Conservation (phyloP, 2,888 invertebrate genomes). For the Rhingia rostrata region DNA sequence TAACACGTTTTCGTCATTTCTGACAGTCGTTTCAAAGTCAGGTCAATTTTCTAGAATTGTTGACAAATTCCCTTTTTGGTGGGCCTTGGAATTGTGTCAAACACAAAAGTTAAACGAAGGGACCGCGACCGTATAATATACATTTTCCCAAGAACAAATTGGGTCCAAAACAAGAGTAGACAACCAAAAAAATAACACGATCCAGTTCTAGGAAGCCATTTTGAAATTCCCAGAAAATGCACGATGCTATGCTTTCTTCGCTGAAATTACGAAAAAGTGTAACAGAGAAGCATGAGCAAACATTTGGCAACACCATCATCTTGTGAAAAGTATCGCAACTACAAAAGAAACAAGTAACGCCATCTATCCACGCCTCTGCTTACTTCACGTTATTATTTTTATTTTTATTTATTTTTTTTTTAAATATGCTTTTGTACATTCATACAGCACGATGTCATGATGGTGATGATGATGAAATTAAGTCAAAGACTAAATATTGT, state of each 20-base stretch:
- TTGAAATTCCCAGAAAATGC: too few relatives aligned
- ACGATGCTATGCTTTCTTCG: too few relatives aligned
- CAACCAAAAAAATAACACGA: neutral
- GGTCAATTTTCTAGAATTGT: constrained; percentile 2
- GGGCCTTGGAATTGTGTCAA: constrained; percentile 9
- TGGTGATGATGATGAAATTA: constrained; percentile 44
- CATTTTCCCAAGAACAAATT: constrained; percentile 20
- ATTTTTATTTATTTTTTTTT: constrained; percentile 43
- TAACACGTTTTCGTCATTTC: constrained; percentile 39
- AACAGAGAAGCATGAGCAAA: constrained; percentile 43
- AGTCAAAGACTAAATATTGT: constrained; percentile 27
- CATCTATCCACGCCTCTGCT: constrained; percentile 50
- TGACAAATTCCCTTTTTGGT: neutral
- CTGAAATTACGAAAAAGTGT: constrained; percentile 28
- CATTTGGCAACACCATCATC: constrained; percentile 43
- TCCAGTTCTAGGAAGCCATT: constrained; percentile 42
- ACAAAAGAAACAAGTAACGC: constrained; percentile 52
- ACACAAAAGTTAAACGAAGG: constrained; percentile 15
- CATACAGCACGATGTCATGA: constrained; percentile 21
- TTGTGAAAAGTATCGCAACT: constrained; percentile 24
- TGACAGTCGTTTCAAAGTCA: constrained; percentile 4
- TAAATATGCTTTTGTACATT: constrained; percentile 1
- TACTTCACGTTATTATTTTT: constrained; percentile 33
- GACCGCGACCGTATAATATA: neutral
- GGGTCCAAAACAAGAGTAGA: constrained; percentile 30